Evolutionary conservation across 2,888 invertebrate species (phyloP).

Genomic region (Calameuta pallipes): DNA sequence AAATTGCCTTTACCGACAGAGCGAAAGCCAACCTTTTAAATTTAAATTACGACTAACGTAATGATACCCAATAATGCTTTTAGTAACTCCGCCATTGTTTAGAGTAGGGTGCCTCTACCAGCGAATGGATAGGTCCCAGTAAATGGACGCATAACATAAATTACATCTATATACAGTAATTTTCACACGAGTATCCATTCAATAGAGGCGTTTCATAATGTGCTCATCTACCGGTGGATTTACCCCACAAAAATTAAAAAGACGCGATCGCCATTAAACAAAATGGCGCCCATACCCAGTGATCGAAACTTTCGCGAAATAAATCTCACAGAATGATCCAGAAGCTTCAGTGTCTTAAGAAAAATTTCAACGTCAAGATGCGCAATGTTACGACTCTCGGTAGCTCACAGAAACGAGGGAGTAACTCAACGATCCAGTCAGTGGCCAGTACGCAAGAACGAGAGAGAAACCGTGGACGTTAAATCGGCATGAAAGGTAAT

Average conservation of each 20-base stretch:
- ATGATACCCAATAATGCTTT: background rate
- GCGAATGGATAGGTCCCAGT: too few relatives aligned
- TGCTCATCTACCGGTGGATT: too few relatives aligned
- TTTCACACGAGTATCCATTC: too few relatives aligned
- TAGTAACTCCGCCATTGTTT: background rate
- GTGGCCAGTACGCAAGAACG: background rate
- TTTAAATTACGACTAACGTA: background rate
- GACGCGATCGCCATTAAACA: background rate
- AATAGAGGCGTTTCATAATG: too few relatives aligned
- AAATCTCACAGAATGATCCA: background rate
- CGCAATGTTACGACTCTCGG: background rate
- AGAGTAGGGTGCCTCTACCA: background rate
- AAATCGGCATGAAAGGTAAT: conserved; percentile 30
- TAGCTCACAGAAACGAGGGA: background rate
- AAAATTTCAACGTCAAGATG: background rate
- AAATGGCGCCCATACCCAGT: background rate
- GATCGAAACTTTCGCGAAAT: background rate
- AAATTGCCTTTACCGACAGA: background rate
- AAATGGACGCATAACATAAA: too few relatives aligned
- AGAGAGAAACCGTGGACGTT: conserved; percentile 1
- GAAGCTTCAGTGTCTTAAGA: background rate
- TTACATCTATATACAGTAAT: too few relatives aligned
- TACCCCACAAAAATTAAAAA: background rate
- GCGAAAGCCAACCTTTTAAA: background rate
- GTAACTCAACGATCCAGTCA: background rate